Percentiles rank a stretch among this genome's conserved stretches.
Conservation (phyloP, 2,113 vertebrate genomes). For the Aepyceros melampus region DNA sequence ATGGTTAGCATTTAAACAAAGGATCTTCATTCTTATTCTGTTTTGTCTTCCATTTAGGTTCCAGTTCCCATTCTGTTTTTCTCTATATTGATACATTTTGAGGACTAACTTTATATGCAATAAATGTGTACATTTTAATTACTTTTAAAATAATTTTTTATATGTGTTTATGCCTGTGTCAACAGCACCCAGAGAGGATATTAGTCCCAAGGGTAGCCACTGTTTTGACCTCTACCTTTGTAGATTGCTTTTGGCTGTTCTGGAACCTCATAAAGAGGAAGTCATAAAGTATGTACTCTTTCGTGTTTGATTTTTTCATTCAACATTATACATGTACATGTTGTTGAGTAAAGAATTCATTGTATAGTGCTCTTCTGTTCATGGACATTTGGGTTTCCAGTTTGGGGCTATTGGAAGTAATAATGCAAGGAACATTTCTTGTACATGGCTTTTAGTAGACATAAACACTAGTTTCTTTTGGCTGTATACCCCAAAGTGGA, state of each 20-base stretch:
- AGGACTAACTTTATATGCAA: not conserved
- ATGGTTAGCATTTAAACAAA: not conserved
- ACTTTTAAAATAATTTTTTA: not conserved
- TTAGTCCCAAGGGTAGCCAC: not conserved
- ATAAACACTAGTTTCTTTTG: not conserved
- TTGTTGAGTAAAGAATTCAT: not conserved
- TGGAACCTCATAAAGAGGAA: not conserved
- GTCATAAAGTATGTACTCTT: not conserved
- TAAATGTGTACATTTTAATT: not conserved
- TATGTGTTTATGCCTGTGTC: not conserved
- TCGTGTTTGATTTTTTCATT: conserved; percentile 26
- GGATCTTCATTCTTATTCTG: not conserved
- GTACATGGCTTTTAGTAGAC: not conserved
- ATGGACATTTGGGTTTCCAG: not conserved
- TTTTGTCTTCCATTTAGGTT: not conserved
- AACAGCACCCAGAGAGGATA: not conserved
- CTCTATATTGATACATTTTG: not conserved
- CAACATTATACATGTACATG: not conserved
- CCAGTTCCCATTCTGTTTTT: not conserved
- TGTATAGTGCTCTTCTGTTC: not conserved
- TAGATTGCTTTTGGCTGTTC: not conserved
- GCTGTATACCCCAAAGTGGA: not conserved
- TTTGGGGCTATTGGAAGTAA: not conserved
- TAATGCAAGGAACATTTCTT: not conserved
- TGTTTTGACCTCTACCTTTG: not conserved